Evolutionary conservation across 2,797 vertebrate genomes (phyloP).

Genomic region (Propithecus deckenii): DNA sequence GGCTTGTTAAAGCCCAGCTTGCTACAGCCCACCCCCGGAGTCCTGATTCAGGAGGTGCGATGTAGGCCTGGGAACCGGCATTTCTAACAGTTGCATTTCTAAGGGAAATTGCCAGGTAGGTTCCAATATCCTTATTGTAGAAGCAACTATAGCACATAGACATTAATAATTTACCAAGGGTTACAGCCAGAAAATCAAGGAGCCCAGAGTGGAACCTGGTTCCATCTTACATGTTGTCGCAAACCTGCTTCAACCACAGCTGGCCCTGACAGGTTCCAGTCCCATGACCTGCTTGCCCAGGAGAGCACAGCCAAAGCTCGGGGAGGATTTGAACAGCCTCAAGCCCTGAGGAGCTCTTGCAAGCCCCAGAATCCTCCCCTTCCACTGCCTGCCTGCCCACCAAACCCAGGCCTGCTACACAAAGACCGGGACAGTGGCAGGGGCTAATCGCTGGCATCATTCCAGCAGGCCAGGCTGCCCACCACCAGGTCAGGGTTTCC

Average conservation of each 20-base stretch:
- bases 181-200: not conserved
- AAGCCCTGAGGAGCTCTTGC: not conserved
- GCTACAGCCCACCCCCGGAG: not conserved
- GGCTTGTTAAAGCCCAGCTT: not conserved
- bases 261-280: not conserved
- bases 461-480: not conserved
- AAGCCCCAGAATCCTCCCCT: not conserved
- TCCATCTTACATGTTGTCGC: not conserved
- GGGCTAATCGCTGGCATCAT: not conserved
- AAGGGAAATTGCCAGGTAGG: not conserved
- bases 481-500: not conserved
- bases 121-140: not conserved
- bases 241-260: not conserved
- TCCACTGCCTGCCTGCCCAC: not conserved
- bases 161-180: not conserved
- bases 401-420: not conserved
- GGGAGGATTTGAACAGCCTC: not conserved
- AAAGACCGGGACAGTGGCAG: not conserved
- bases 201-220: not conserved
- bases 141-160: not conserved
- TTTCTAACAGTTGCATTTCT: not conserved
- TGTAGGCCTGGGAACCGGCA: not conserved
- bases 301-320: not conserved
- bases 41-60: not conserved
- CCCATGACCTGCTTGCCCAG: not conserved